Evolutionary conservation across 1,140 invertebrate species (phyloP), one percentile per base, ranked within the genome.

Genomic region (Phocides pigmalion): DNA sequence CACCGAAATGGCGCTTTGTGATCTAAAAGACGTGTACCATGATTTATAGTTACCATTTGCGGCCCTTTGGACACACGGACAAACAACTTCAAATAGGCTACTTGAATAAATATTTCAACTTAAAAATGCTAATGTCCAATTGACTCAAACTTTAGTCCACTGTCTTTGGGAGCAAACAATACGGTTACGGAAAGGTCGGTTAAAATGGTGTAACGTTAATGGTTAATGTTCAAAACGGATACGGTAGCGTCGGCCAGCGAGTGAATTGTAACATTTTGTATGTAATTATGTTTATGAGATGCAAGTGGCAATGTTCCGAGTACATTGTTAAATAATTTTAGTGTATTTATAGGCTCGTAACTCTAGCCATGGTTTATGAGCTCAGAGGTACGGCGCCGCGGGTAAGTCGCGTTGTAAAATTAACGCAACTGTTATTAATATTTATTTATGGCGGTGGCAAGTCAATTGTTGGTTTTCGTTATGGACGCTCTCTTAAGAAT

Each of bases 91-190:
- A 79, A 83, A 83, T 83, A 81, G 77, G 74, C 83, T 84, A 86
- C 84, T 81, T 86, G 79, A 87, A 83, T 81, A 73, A 74, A 82
- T 84, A 83, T 83, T 84, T 84, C 76, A 82, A 74, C 28, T 81
- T 78, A 79, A 84, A 84, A 84, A 83, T 85, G 82, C 74, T 79
- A 84, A 87, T 85, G 54, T 20, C 3, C 25, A 15, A 19, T 25
- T 50, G 12, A 47, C 53, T 58, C n/a, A 46, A 32, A 46, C 41
- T 2, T 46, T 22, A 46, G n/a, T n/a, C n/a, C 17, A 20, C 9
- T 6, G 11, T 58, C 12, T 9, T 6, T 35, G 20, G 61, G 70
- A n/a, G n/a, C 66, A 74, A 12, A 35, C 61, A 49, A 41, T 11
- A 42, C 22, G 14, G 16, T 41, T 58, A 47, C 8, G 25, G 42